Conservation (phyloP, 2,113 vertebrate genomes). For the Oxyura jamaicensis region DNA sequence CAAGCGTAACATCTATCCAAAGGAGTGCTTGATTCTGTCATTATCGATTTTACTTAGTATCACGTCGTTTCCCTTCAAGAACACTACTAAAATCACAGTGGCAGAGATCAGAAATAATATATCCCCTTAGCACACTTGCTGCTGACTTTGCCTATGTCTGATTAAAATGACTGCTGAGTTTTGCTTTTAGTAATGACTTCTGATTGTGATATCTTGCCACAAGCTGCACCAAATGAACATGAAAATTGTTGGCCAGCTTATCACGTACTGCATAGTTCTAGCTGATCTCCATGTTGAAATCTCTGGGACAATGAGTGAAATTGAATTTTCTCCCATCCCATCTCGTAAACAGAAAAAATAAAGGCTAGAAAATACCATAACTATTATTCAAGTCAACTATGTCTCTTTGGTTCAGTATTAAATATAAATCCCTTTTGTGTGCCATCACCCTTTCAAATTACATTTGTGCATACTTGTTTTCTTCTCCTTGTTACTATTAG, state of each 20-base stretch:
- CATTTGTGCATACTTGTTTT: conserved; percentile 35
- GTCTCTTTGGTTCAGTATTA: conserved; percentile 16
- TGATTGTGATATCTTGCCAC: conserved; percentile 53
- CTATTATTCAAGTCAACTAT: conserved; percentile 14
- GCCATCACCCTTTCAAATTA: conserved; percentile 20
- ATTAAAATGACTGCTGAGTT: conserved; percentile 51
- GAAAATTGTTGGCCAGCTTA: neutral
- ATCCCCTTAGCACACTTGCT: conserved; percentile 12
- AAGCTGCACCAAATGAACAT: neutral
- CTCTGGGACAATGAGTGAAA: conserved; percentile 5
- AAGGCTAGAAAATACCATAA: neutral
- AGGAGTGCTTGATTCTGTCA: conserved; percentile 14
- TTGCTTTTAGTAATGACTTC: conserved; percentile 29
- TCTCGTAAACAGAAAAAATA: neutral
- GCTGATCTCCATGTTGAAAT: neutral
- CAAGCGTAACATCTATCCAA: neutral
- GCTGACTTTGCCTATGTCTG: conserved; percentile 38
- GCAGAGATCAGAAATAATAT: conserved; percentile 37
- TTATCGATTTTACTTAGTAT: conserved; percentile 1
- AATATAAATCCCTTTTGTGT: conserved; percentile 35
- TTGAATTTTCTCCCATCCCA: neutral
- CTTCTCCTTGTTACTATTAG: conserved; percentile 13
- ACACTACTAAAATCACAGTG: neutral
- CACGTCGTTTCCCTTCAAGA: conserved; percentile 24
- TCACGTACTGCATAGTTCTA: neutral